Evolutionary conservation across 2,797 vertebrate genomes (phyloP).

Genomic region (Catharus ustulatus): DNA sequence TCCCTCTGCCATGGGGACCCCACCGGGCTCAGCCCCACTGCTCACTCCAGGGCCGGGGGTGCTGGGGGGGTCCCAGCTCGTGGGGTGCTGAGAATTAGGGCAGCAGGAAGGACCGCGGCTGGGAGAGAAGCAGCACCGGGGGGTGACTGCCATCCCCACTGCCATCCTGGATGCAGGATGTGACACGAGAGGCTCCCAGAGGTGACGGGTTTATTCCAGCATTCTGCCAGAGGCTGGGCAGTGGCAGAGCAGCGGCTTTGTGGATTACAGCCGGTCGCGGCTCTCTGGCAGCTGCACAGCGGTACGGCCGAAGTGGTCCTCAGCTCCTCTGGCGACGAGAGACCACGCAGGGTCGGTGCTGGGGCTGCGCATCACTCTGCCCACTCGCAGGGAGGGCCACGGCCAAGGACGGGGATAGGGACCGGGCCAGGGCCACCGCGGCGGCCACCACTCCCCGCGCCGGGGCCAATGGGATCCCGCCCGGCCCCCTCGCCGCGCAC

Average conservation of each 20-base stretch:
- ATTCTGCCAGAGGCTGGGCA: not conserved
- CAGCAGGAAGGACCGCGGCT: not conserved
- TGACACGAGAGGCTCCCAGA: not conserved
- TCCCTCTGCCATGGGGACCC: not conserved
- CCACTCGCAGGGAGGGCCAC: not conserved
- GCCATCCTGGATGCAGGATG: not conserved
- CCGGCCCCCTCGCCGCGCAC: slow-evolving; percentile 27
- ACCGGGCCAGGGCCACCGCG: not conserved
- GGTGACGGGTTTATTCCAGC: not conserved
- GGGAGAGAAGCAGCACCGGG: not conserved
- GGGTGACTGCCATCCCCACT: not conserved
- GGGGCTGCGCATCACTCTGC: slow-evolving; percentile 1
- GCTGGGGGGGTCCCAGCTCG: not conserved
- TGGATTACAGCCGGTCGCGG: not conserved
- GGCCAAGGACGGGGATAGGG: not conserved
- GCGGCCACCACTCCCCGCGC: slow-evolving; percentile 56
- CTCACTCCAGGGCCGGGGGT: accelerated
- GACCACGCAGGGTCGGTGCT: not conserved
- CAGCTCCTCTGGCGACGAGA: not conserved
- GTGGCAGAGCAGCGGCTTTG: not conserved
- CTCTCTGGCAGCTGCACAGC: not conserved
- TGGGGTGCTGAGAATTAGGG: not conserved
- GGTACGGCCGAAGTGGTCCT: not conserved
- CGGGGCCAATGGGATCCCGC: slow-evolving; percentile 65
- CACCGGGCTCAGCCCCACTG: accelerated